phyloP scores from a whole-genome alignment of 2,888 invertebrate genomes.

The Mongoloraphidia duomilia region DNA sequence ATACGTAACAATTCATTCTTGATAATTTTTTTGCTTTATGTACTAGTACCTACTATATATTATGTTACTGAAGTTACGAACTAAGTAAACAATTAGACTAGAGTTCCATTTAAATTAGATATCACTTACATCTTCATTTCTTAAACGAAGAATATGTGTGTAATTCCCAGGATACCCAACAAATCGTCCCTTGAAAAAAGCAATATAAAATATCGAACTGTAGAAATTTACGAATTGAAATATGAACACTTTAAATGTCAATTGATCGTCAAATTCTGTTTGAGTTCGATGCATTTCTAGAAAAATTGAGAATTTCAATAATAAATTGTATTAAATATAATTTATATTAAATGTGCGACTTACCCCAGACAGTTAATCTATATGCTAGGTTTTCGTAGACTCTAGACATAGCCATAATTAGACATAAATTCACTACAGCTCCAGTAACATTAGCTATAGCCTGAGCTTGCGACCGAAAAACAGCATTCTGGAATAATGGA shows the following conservation, averaged over 20 bases:
- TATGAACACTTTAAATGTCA: constrained; percentile 42
- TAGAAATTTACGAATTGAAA: constrained; percentile 48
- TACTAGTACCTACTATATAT: no score
- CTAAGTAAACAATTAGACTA: no score
- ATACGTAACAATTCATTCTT: no score
- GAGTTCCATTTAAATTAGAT: no score
- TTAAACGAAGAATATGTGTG: constrained; percentile 31
- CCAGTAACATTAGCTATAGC: constrained; percentile 35
- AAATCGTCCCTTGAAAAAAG: constrained; percentile 40
- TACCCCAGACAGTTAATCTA: no score
- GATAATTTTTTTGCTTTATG: no score
- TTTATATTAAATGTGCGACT: no score
- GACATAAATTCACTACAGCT: constrained; percentile 36
- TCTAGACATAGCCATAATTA: constrained; percentile 37
- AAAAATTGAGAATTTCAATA: constrained; percentile 2
- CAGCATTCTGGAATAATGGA: constrained; percentile 33
- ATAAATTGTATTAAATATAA: no score
- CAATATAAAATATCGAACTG: constrained; percentile 44
- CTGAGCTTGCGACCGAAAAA: constrained; percentile 30
- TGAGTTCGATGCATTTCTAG: constrained; percentile 35
- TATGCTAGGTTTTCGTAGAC: constrained; percentile 35
- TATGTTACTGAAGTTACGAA: no score
- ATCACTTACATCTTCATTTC: constrained; percentile 34
- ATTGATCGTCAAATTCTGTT: constrained; percentile 41
- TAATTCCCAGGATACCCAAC: constrained; percentile 38